Evolutionary conservation across 2,113 vertebrate genomes (phyloP).

Genomic region (Rostratula benghalensis): DNA sequence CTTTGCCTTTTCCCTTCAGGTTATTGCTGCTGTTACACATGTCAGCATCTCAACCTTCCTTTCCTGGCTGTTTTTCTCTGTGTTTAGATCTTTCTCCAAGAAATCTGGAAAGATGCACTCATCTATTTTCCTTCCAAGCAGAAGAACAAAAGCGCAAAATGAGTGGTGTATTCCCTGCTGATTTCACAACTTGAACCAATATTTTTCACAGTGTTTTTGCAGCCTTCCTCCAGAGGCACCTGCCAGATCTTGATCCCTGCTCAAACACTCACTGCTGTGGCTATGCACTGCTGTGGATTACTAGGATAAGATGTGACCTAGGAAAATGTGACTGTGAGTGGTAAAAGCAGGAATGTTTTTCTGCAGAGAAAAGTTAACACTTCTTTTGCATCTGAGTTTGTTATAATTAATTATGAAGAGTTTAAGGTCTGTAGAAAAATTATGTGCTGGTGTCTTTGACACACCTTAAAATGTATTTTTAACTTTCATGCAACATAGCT

Average conservation of each 20-base stretch:
- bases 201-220: background rate
- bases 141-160: background rate
- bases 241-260: conserved; percentile 12
- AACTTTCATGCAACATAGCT: background rate
- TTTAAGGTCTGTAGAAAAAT: background rate
- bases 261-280: background rate
- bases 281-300: background rate
- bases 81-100: conserved; percentile 44
- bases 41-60: conserved; percentile 13
- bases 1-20: background rate
- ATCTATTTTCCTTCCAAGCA: conserved; percentile 37
- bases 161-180: conserved; percentile 25
- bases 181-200: conserved; percentile 19
- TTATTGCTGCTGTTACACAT: background rate
- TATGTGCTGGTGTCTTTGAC: background rate
- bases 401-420: background rate
- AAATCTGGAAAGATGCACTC: conserved; percentile 27
- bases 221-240: conserved; percentile 12
- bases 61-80: background rate
- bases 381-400: background rate
- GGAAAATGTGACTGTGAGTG: background rate
- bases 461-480: background rate
- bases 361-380: background rate
- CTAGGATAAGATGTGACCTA: conserved; percentile 1
- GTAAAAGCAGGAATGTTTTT: background rate